Conservation (phyloP, 1,140 invertebrate species). For the Philaenus spumarius region DNA sequence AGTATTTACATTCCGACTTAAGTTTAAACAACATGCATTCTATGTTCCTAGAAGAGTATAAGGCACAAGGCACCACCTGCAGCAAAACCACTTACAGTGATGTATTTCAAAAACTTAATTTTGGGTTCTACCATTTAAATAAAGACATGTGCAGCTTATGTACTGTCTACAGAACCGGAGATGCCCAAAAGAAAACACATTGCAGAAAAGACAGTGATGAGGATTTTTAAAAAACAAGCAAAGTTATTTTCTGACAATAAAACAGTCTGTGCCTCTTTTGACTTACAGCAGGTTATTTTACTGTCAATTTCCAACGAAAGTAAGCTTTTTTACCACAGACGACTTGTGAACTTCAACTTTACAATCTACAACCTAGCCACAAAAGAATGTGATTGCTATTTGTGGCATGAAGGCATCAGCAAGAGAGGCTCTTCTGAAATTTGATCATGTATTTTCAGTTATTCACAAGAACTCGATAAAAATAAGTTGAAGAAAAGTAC, state of each 20-base stretch:
- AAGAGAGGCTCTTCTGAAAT: background rate
- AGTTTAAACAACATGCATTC: background rate
- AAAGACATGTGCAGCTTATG: background rate
- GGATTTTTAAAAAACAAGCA: background rate
- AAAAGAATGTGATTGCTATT: background rate
- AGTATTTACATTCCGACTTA: too few species aligned
- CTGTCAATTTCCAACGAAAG: background rate
- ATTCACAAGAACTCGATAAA: background rate
- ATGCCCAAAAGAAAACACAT: background rate
- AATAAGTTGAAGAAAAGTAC: background rate
- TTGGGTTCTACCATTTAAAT: background rate
- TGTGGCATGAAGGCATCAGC: too few species aligned
- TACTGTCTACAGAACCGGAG: background rate
- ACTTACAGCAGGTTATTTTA: background rate
- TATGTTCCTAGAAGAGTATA: background rate
- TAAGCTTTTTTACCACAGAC: background rate
- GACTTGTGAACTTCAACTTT: background rate
- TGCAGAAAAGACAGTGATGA: background rate
- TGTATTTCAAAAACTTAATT: background rate
- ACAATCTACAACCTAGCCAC: background rate
- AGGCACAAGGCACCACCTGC: too few species aligned
- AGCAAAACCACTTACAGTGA: background rate
- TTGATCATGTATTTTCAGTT: background rate
- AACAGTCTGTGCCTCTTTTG: background rate
- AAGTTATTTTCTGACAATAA: background rate